Base-by-base conservation (phyloP, 2,888 invertebrate species). In the Matsumyia berberina region DNA sequence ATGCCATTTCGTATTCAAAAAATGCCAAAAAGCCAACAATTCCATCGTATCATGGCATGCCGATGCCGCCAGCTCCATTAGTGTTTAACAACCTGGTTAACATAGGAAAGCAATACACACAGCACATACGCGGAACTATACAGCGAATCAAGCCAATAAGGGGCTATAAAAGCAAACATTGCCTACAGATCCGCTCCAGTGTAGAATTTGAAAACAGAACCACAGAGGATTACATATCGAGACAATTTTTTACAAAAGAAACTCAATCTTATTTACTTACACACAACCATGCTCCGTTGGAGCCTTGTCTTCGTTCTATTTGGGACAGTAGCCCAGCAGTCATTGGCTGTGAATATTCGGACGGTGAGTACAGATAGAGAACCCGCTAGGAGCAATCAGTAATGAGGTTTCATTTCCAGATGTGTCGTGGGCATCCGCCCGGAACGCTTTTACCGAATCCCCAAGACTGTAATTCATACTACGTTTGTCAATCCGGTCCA, bases 391-490 rank as follows among this genome's bases (percentile, higher is more conserved):
- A 5, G 5, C 6, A 31, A n/a, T 12, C 3, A 51, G 2, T 39
- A 5, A 24, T 9, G 24, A n/a, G n/a, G 1, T 1, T 5, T 31
- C n/a, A 5, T 39, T 49, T 6, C 9, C 19, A 85, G 85, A 51
- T 85, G 51, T 85, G 85, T 35, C 8, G 6, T 31, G 79, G 66
- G 1, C 53, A 46, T 37, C 17, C 58, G 0, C 53, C 35, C 12
- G 85, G 85, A 33, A 60, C 60, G 7, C 57, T 79, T 8, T 62
- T 90, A 7, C 80, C 89, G 0, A 89, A 91, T 87, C 90, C 90
- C 0, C 15, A 73, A 7, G 89, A 90, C 39, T 91, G 91, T 53
- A 85, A 67, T 12, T 88, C 89, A 2, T 91, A 88, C 81, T 90
- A 89, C 73, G 86, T 86, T 2, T 91, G 91, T 72, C 15, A 73